Base-by-base conservation (phyloP, 2,113 vertebrate species). In the Miniopterus natalensis region DNA sequence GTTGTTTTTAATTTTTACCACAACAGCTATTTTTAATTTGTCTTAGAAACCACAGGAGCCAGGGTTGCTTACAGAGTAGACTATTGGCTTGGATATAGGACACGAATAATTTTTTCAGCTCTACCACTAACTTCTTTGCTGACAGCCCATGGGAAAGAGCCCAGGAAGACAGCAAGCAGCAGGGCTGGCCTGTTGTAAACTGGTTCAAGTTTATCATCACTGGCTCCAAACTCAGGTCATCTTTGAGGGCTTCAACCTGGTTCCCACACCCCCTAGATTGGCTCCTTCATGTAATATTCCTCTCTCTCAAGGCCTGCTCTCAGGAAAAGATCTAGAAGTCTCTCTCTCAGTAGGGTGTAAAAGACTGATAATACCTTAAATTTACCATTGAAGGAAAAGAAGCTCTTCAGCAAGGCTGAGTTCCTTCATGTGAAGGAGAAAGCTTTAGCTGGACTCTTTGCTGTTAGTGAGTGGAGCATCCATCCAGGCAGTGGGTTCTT, bases 11-110 rank as follows among this genome's bases (percentile, higher is more conserved):
- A 51, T 51, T 51, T 51, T 51, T 51, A 51, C 2, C 18, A 6
- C 61, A 17, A 71, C 59, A 92, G 78, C 78, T 96, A 94, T 91
- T 94, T 96, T 90, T 90, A 73, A 81, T 74, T 92, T 53, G 63
- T 57, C 23, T 90, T 90, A 88, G 63, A 85, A 59, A 57, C 45
- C 57, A 21, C 2, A 42, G 92, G 42, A 85, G 36, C 45, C 51
- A 40, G 53, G 5, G 2, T 53, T 61, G 71, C 81, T 83, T 84
- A 75, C 0, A 29, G 95, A 61, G 20, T 40, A 47, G 68, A 85
- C 42, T 31, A 11, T 25, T 84, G 84, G 40, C 66, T 71, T 51
- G 65, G 66, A 57, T 87, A n/a, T 5, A 65, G 63, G 55, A 93
- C 71, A 70, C 11, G 25, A 66, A 95, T 70, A 18, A 0, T 1